These are phyloP conservation scores for Sakesphorus luctuosus DNA, from an alignment of 2,113 vertebrate genomes.

Conservation along the genomic window DNA sequence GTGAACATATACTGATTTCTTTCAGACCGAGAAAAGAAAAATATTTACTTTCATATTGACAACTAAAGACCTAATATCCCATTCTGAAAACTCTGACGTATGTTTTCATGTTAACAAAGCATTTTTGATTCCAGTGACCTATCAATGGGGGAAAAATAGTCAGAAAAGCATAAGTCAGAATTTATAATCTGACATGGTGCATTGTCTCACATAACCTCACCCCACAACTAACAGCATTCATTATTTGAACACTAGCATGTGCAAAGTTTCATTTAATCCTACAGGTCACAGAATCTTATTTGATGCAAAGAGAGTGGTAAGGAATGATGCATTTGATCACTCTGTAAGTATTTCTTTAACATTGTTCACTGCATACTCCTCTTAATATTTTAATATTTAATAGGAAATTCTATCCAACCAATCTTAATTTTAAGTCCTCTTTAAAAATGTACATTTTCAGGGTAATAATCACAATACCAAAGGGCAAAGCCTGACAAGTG, in stretches of 20 bases:
- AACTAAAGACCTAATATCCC: neutral
- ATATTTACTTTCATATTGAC: neutral
- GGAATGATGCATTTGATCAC: neutral
- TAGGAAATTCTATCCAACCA: neutral
- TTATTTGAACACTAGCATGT: neutral
- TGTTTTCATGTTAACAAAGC: neutral
- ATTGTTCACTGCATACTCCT: neutral
- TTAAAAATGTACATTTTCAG: neutral
- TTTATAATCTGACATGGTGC: neutral
- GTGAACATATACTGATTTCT: neutral
- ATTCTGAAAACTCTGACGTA: neutral
- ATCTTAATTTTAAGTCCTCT: neutral
- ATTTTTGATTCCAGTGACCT: neutral
- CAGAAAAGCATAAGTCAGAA: neutral
- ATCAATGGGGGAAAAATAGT: neutral
- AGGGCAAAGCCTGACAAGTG: neutral
- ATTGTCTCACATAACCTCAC: neutral
- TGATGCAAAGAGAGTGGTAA: neutral
- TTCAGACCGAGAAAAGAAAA: neutral
- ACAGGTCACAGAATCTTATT: neutral
- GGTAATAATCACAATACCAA: neutral
- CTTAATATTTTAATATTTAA: neutral
- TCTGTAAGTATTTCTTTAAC: neutral
- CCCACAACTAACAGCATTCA: neutral
- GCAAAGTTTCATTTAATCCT: neutral